Evolutionary conservation across 1,140 invertebrate species (phyloP).

Genomic region (Aphaenogaster ashmeadi): DNA sequence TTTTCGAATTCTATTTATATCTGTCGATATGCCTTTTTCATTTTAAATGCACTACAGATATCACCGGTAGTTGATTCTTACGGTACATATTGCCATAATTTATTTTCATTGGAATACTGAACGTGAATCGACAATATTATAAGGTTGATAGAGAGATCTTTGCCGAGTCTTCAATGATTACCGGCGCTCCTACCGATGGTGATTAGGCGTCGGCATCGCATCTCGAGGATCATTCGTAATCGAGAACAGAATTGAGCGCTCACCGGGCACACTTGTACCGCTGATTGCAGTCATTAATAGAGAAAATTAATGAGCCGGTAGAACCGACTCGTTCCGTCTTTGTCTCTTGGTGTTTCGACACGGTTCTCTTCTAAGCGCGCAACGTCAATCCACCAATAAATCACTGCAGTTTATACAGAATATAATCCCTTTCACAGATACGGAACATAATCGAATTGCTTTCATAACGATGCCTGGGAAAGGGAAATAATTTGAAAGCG

Average conservation of each 20-base stretch:
- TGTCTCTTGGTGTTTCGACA: constrained; percentile 67
- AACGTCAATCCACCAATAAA: constrained; percentile 74
- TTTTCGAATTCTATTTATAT: background rate
- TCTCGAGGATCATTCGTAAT: constrained; percentile 74
- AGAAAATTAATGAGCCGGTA: constrained; percentile 76
- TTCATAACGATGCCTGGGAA: constrained; percentile 45
- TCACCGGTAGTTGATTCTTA: constrained; percentile 27
- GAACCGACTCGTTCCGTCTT: constrained; percentile 71
- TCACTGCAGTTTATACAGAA: constrained; percentile 67
- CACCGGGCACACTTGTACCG: constrained; percentile 66
- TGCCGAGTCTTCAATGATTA: constrained; percentile 67
- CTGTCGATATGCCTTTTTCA: background rate
- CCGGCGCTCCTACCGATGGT: constrained; percentile 64
- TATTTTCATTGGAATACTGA: constrained; percentile 35
- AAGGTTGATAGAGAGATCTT: constrained; percentile 72
- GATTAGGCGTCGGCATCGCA: constrained; percentile 69
- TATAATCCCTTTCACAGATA: constrained; percentile 46
- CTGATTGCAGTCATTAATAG: constrained; percentile 78
- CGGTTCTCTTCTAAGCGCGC: constrained; percentile 49
- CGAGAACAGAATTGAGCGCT: constrained; percentile 75
- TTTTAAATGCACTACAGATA: background rate
- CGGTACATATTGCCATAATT: constrained; percentile 19
- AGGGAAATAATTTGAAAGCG: constrained; percentile 44
- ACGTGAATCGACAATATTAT: constrained; percentile 65
- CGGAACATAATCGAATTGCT: constrained; percentile 56